Evolutionary conservation across 2,797 vertebrate species (phyloP), one percentile per base, ranked within the genome.

Genomic region (Coregonus sp.): DNA sequence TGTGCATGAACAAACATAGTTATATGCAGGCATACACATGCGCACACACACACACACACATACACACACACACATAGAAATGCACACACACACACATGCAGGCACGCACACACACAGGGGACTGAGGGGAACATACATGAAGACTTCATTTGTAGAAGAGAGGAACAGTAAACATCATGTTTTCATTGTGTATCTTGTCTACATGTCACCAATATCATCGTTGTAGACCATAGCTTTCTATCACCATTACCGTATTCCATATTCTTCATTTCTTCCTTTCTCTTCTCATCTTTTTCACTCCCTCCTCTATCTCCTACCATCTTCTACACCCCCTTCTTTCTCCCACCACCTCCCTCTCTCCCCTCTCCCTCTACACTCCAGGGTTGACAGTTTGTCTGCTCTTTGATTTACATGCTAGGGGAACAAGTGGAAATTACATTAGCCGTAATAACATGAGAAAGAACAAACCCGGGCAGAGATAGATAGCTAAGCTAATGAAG

Each of bases 401-500:
- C 78, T 83, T 83, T 82, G 73, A 86, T 86, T 88, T 78, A 77
- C 74, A 72, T 68, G 74, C 5, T 1, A 75, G 50, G 18, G 47
- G 47, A 82, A 80, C 75, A 75, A 66, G 80, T 59, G 31, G 40
- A 84, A 81, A 84, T 78, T 29, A 85, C 70, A 82, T 83, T 82
- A 83, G 63, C 70, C 1, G 51, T 16, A 31, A 83, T 78, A 83
- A 80, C 75, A 61, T 47, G 76, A 40, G 25, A 68, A 79, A 29
- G 9, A 47, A 70, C 81, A 89, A 75, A 73, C 31, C 37, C n/a
- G 14, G 4, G 56, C 40, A n/a, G 56, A 65, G 79, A 85, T 65
- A 65, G 61, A 72, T 85, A 75, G 52, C 59, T 6, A 59, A 81
- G 50, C 59, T 6, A 67, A 81, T 77, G 73, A 83, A 70, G 47